Evolutionary conservation across 2,797 vertebrate genomes (phyloP).

Genomic region (Gallirallus australis): DNA sequence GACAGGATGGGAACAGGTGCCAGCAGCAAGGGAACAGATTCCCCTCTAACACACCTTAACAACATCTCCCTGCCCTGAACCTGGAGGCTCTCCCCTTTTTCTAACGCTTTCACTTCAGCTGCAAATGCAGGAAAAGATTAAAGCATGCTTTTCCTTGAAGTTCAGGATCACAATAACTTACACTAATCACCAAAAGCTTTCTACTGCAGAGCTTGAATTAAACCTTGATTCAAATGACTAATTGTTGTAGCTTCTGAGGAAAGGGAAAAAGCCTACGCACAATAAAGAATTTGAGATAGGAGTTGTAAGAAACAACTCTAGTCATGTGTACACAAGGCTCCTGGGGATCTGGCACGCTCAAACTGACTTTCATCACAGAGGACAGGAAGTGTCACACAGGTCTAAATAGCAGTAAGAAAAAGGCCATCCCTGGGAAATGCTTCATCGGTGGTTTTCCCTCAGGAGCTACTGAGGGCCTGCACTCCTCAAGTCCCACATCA

Average conservation of each 20-base stretch:
- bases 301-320: slow-evolving; percentile 25
- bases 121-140: slow-evolving; percentile 41
- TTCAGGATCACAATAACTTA: slow-evolving; percentile 53
- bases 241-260: slow-evolving; percentile 43
- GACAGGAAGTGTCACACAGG: neutral
- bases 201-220: slow-evolving; percentile 61
- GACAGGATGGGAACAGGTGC: neutral
- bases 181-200: slow-evolving; percentile 63
- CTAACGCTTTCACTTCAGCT: slow-evolving; percentile 5
- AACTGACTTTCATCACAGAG: neutral
- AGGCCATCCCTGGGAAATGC: neutral
- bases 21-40: neutral
- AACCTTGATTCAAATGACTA: slow-evolving; percentile 57
- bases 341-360: neutral
- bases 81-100: neutral
- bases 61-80: neutral
- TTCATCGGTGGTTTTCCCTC: neutral
- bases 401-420: slow-evolving; percentile 8
- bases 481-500: neutral
- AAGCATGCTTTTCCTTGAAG: slow-evolving; percentile 25
- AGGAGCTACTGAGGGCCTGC: neutral
- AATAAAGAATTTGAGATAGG: slow-evolving; percentile 7
- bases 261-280: neutral
- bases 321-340: neutral
- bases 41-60: neutral